Percentiles rank a stretch among this genome's conserved stretches.
Conservation (phyloP, 2,113 vertebrate species). For the Cyrtonyx montezumae region DNA sequence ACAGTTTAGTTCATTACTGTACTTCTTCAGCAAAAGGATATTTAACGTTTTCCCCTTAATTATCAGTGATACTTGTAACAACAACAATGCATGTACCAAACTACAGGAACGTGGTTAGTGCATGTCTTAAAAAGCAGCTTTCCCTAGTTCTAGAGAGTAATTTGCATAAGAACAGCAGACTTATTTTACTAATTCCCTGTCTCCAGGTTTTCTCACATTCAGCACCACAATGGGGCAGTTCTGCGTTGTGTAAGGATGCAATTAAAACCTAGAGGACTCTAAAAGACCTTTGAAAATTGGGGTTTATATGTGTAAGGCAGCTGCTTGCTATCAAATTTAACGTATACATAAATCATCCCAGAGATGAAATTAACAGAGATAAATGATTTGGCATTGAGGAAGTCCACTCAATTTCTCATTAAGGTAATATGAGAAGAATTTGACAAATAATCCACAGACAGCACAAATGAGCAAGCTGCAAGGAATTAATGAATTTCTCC, state of each 20-base stretch:
- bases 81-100: neutral
- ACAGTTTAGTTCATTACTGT: neutral
- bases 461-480: neutral
- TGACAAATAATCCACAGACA: neutral
- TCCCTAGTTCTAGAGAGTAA: neutral
- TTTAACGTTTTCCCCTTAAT: neutral
- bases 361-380: neutral
- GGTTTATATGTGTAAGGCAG: neutral
- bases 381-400: neutral
- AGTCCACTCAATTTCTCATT: neutral
- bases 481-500: neutral
- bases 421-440: slow-evolving; percentile 1
- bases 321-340: neutral
- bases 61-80: neutral
- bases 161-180: neutral
- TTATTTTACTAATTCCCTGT: neutral
- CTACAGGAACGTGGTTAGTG: neutral
- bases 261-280: neutral
- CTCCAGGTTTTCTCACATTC: neutral
- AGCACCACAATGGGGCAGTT: neutral
- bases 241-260: neutral
- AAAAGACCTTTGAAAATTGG: neutral
- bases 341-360: neutral
- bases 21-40: neutral
- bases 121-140: neutral